Base-by-base conservation (phyloP, 2,797 vertebrate species). In the Chaenodraco wilsoni region DNA sequence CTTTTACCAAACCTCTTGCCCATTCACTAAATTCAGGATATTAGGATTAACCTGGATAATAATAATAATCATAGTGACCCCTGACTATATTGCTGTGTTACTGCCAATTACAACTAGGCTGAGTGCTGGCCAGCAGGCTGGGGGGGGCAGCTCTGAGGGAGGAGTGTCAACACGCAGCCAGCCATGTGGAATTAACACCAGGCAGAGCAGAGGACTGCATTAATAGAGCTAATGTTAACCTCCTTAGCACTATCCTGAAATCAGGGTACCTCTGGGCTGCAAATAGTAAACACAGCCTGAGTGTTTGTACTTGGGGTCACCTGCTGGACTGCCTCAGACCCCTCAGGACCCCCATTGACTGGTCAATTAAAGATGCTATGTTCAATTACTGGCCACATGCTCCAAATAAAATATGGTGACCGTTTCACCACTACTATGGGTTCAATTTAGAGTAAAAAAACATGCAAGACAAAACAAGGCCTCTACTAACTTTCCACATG, bases 121-220 rank as follows among this genome's bases (percentile, higher is more conserved):
- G 65, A 65, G 71, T 19, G 27, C 62, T 67, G 60, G 68, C 73
- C 77, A 80, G 66, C 33, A 14, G 60, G 19, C 55, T 23, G 54
- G 56, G 3, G 11, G 77, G 9, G 72, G 79, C 78, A 80, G 69
- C 15, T 55, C 72, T 50, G 40, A 67, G 68, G 70, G 45, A 59
- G 64, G 52, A 81, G 50, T 33, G 4, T 71, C 68, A 70, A 37
- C 15, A 4, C 67, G 61, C 73, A 23, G 43, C 52, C 64, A 40
- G 61, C 61, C 27, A 50, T 78, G 69, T 77, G 68, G 78, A 75
- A 85, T 84, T 84, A 83, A 81, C 73, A 84, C 79, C 48, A 2
- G 50, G 64, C 63, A 54, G 21, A 70, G 64, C 57, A 13, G 16
- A 52, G 44, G 33, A 17, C 60, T 50, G 40, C 52, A 74, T 73